phyloP scores from a whole-genome alignment of 2,113 vertebrate species.

The Calonectris borealis region DNA sequence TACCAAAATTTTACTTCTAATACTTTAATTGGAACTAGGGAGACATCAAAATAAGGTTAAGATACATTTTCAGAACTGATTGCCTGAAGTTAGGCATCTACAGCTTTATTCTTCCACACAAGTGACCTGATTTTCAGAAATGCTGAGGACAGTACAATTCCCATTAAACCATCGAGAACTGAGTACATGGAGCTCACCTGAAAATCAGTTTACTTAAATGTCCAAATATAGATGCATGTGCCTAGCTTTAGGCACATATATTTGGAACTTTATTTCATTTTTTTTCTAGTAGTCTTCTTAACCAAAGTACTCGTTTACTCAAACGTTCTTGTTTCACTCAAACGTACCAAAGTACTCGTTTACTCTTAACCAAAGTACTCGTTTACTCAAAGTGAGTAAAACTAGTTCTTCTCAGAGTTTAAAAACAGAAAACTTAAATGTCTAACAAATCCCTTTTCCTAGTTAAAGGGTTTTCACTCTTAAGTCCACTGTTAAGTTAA shows the following conservation, averaged over 20 bases:
- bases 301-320: not conserved
- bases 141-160: not conserved
- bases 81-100: constrained; percentile 17
- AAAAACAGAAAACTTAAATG: not conserved
- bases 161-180: not conserved
- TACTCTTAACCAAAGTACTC: not conserved
- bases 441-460: not conserved
- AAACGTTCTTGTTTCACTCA: no score
- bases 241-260: not conserved
- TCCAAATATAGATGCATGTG: not conserved
- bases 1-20: not conserved
- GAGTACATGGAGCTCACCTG: not conserved
- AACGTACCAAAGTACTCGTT: not conserved
- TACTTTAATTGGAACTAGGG: not conserved
- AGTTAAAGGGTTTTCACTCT: not conserved
- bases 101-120: not conserved
- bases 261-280: not conserved
- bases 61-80: not conserved
- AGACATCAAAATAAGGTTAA: not conserved
- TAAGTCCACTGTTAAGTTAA: not conserved
- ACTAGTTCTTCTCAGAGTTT: not conserved
- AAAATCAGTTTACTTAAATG: constrained; percentile 6
- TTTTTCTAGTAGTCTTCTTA: not conserved
- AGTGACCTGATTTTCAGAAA: constrained; percentile 37
- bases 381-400: not conserved